phyloP scores from a whole-genome alignment of 1,140 invertebrate species.

The Stenopsyche tienmushanensis region DNA sequence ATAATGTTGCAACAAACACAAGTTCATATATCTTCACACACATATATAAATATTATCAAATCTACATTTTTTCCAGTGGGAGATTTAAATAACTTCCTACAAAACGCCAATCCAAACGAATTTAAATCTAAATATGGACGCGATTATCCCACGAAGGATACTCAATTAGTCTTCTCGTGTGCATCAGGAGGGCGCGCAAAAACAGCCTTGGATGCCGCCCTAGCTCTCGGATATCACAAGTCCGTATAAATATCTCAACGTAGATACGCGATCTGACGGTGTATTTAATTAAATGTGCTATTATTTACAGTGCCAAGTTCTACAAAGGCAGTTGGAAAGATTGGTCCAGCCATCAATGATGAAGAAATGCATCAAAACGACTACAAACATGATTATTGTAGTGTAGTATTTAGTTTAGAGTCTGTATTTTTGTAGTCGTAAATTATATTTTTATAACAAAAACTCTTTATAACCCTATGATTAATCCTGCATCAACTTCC shows the following conservation, averaged over 20 bases:
- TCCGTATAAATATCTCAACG: no score
- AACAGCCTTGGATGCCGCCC: conserved; percentile 54
- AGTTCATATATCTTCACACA: no score
- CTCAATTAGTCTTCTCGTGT: conserved; percentile 59
- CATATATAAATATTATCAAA: no score
- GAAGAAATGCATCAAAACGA: no score
- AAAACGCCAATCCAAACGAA: conserved; percentile 50
- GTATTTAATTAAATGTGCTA: conserved; percentile 45
- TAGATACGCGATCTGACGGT: no score
- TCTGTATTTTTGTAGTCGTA: no score
- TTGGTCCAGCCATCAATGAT: conserved; percentile 56
- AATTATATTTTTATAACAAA: no score
- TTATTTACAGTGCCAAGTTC: conserved; percentile 77
- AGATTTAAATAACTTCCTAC: conserved; percentile 51
- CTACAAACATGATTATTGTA: no score
- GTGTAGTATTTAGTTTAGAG: no score
- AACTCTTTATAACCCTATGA: no score
- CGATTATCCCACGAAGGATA: conserved; percentile 50
- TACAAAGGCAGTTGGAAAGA: conserved; percentile 87
- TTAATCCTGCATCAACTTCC: no score
- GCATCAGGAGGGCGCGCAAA: conserved; percentile 56
- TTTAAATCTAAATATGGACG: conserved; percentile 54
- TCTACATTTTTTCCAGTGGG: conserved; percentile 52
- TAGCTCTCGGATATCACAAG: conserved; percentile 56
- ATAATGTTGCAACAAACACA: no score